Conservation (phyloP, 2,888 invertebrate species). For the Seira ritae region DNA sequence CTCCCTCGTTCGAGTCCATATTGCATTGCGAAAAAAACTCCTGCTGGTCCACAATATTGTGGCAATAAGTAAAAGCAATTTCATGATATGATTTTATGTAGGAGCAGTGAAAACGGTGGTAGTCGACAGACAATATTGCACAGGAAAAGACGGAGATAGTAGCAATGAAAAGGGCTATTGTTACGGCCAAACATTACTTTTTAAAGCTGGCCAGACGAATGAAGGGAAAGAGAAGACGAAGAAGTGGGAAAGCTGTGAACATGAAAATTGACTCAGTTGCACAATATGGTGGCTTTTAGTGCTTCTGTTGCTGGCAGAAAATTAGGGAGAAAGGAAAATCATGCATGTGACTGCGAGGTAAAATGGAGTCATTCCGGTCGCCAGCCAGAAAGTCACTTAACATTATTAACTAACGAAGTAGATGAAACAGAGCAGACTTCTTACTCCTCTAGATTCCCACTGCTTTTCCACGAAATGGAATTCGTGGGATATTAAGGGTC, state of each 20-base stretch:
- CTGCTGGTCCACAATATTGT: slow-evolving; percentile 59
- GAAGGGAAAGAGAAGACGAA: slow-evolving; percentile 28
- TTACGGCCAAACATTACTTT: slow-evolving; percentile 56
- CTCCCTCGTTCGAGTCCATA: slow-evolving; percentile 16
- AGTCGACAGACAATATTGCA: background rate
- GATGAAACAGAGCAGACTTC: slow-evolving; percentile 43
- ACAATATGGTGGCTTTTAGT: slow-evolving; percentile 52
- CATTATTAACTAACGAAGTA: slow-evolving; percentile 55
- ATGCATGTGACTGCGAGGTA: background rate
- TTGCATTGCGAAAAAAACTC: slow-evolving; percentile 44
- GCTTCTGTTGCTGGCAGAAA: slow-evolving; percentile 19
- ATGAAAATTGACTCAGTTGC: slow-evolving; percentile 57
- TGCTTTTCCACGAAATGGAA: background rate
- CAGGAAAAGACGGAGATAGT: slow-evolving; percentile 23
- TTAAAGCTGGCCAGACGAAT: slow-evolving; percentile 58
- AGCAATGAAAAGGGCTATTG: slow-evolving; percentile 33
- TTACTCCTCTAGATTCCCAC: background rate
- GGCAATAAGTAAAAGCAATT: slow-evolving; percentile 64
- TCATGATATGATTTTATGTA: slow-evolving; percentile 49
- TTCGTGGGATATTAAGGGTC: background rate
- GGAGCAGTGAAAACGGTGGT: slow-evolving; percentile 12
- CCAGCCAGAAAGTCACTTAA: slow-evolving; percentile 54
- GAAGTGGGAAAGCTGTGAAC: slow-evolving; percentile 42
- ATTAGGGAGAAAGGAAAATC: background rate
- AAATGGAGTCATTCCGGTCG: slow-evolving; percentile 37